Base-by-base conservation (phyloP, 2,797 vertebrate genomes). In the Xiphorhynchus erythropygius region DNA sequence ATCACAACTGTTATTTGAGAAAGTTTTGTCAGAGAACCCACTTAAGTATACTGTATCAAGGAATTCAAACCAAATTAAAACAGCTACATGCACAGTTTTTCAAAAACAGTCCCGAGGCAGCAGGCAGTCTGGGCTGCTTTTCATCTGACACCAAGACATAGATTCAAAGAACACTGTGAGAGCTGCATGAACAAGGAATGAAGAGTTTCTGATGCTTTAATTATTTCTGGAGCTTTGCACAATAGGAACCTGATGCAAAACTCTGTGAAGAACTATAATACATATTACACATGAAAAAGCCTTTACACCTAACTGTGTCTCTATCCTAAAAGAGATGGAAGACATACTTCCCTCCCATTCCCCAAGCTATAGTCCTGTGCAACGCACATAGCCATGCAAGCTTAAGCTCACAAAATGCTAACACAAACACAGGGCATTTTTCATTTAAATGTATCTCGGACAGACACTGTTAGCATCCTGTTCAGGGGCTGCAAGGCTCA, bases 31-130 rank as follows among this genome's bases (percentile, higher is more conserved):
- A 65, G 11, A 63, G 18, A 78, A 76, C 39, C 35, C 59, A 13
- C 0, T 0, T 18, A 53, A 47, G 6, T n/a, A 59, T 19, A 35
- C 14, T 35, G 5, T 37, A 75, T 18, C 15, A 23, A 73, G 56
- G 37, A 74, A 70, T 28, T 53, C 13, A 84, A 89, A 70, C 30
- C 49, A 94, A 92, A 89, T 50, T 53, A 60, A 74, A 90, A 76
- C 6, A 82, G 27, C 33, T 82, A 35, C 32, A 19, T 6, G 5
- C 14, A 33, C 5, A 15, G 4, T 84, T 89, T 73, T 56, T 41
- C 55, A 78, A 50, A 44, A 74, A 37, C 37, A 79, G 33, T 32
- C 33, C 30, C 37, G n/a, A 82, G 30, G 12, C 53, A 79, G 67
- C 14, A 71, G 32, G 12, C 41, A 71, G n/a, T 8, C 49, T 53